These are phyloP conservation scores for Melanotaenia parkinsoni DNA, from an alignment of 2,797 vertebrate species.

Conservation along the genomic window DNA sequence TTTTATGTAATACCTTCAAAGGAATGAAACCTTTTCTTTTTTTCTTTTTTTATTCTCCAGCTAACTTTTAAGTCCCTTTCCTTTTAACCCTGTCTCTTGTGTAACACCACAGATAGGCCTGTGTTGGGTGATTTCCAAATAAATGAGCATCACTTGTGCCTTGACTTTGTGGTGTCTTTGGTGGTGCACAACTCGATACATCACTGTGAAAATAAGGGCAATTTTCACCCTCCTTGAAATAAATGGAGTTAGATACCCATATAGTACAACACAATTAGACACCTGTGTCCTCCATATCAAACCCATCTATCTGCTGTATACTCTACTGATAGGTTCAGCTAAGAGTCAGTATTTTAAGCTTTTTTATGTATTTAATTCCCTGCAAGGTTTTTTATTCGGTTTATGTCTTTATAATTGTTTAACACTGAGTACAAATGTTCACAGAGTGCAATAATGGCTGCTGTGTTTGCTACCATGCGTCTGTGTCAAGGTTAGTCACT, in stretches of 20 bases:
- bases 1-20: constrained; percentile 55
- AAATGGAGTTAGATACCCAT: constrained; percentile 21
- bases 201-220: neutral
- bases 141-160: constrained; percentile 10
- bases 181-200: neutral
- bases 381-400: neutral
- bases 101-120: constrained; percentile 19
- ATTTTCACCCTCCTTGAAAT: constrained; percentile 1
- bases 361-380: neutral
- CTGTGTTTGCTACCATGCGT: constrained; percentile 31
- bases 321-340: neutral
- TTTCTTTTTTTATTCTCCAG: constrained; percentile 15
- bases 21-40: constrained; percentile 9
- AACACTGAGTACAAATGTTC: constrained; percentile 20
- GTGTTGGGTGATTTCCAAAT: constrained; percentile 25
- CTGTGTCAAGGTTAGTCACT: constrained; percentile 41
- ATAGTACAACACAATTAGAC: constrained; percentile 17
- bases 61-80: constrained; percentile 37
- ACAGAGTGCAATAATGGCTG: constrained; percentile 24
- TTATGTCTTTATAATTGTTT: constrained; percentile 13
- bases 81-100: constrained; percentile 15
- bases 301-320: constrained; percentile 1
- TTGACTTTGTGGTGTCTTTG: neutral
- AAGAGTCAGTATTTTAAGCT: neutral
- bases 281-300: neutral